Conservation (phyloP, 2,888 invertebrate species). For the Labia minor region DNA sequence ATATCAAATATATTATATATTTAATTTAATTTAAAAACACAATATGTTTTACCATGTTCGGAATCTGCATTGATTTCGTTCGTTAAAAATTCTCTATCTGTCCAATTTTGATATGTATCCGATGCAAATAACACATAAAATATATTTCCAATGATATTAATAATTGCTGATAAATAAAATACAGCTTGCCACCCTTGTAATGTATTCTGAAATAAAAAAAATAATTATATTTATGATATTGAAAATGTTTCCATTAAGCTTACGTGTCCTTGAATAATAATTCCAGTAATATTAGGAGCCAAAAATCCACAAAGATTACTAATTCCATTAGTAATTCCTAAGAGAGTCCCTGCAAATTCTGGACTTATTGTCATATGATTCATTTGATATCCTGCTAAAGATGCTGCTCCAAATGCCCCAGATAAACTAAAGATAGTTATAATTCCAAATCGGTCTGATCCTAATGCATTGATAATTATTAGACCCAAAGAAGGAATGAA, state of each 20-base stretch:
- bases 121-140: slow-evolving; percentile 71
- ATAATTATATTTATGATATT: slow-evolving; percentile 14
- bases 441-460: slow-evolving; percentile 59
- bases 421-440: slow-evolving; percentile 58
- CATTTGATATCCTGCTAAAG: slow-evolving; percentile 72
- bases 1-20: no score
- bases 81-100: background rate
- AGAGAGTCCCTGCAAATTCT: slow-evolving; percentile 71
- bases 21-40: no score
- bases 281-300: slow-evolving; percentile 66
- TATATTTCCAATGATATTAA: slow-evolving; percentile 61
- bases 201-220: slow-evolving; percentile 48
- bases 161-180: slow-evolving; percentile 66
- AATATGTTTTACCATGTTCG: background rate
- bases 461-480: slow-evolving; percentile 67
- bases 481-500: slow-evolving; percentile 63
- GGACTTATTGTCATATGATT: slow-evolving; percentile 75
- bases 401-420: slow-evolving; percentile 65
- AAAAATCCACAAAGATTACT: slow-evolving; percentile 73
- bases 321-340: slow-evolving; percentile 73
- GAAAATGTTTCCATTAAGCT: slow-evolving; percentile 31
- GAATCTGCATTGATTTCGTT: background rate
- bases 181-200: slow-evolving; percentile 63
- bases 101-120: slow-evolving; percentile 61
- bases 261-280: slow-evolving; percentile 57